These are phyloP conservation scores for Pomacea maculata DNA, from an alignment of 1,140 invertebrate species.

Conservation along the genomic window DNA sequence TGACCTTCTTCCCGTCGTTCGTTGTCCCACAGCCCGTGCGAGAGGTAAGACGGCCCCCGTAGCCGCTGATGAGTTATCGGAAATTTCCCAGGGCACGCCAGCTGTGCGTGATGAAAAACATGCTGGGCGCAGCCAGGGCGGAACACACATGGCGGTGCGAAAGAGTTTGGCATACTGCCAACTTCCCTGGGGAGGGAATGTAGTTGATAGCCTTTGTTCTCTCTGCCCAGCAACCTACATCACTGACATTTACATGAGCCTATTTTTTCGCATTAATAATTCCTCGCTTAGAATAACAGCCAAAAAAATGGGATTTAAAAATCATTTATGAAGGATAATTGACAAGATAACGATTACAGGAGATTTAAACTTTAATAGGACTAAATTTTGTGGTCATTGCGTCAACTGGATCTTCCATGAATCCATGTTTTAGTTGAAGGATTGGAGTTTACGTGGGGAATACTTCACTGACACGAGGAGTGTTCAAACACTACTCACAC, in stretches of 20 bases:
- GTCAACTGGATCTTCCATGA: no score
- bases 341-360: no score
- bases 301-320: no score
- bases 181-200: background rate
- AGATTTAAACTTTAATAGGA: no score
- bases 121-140: background rate
- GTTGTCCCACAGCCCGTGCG: conserved; percentile 16
- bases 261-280: background rate
- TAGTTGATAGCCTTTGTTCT: no score
- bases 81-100: conserved; percentile 18
- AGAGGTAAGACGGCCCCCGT: background rate
- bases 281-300: background rate
- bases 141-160: background rate
- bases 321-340: background rate
- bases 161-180: conserved; percentile 11
- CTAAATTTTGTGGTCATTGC: no score
- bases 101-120: conserved; percentile 3
- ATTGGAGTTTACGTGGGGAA: no score
- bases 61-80: conserved; percentile 3
- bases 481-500: no score
- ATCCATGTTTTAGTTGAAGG: no score
- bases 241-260: no score
- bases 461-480: no score
- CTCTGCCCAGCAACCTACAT: conserved; percentile 7
- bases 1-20: background rate